phyloP scores from a whole-genome alignment of 64 coral and sea anemone species.

The Montipora capricornis region DNA sequence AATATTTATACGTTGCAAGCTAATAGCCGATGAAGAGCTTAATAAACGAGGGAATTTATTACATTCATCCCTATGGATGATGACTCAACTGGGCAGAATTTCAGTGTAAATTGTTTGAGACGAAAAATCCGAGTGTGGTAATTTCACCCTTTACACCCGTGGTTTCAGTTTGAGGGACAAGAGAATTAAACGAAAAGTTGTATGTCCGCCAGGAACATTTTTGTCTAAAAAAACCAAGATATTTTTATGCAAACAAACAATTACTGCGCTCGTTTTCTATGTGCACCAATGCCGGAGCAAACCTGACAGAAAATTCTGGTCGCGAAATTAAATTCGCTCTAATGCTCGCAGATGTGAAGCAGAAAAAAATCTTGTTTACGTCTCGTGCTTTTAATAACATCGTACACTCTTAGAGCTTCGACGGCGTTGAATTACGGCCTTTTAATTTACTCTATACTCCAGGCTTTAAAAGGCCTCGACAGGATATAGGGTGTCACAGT shows the following conservation, averaged over 20 bases:
- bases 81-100: background rate
- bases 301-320: constrained; percentile 3
- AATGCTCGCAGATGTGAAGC: constrained; percentile 1
- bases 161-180: background rate
- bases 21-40: constrained; percentile 14
- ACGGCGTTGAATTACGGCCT: background rate
- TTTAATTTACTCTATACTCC: background rate
- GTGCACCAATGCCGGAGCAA: constrained; percentile 15
- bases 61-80: background rate
- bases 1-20: constrained; percentile 13
- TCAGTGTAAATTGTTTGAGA: background rate
- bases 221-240: background rate
- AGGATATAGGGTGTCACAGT: background rate
- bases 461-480: constrained; percentile 12
- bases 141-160: background rate
- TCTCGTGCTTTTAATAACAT: background rate
- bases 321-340: constrained; percentile 19
- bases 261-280: background rate
- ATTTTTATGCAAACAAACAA: constrained; percentile 27
- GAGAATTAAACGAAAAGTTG: background rate
- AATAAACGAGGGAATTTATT: constrained; percentile 21
- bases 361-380: background rate
- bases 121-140: background rate
- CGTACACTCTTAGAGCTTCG: background rate
- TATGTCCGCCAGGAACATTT: background rate